phyloP scores from a whole-genome alignment of 2,888 invertebrate species.

The Meta bourneti region DNA sequence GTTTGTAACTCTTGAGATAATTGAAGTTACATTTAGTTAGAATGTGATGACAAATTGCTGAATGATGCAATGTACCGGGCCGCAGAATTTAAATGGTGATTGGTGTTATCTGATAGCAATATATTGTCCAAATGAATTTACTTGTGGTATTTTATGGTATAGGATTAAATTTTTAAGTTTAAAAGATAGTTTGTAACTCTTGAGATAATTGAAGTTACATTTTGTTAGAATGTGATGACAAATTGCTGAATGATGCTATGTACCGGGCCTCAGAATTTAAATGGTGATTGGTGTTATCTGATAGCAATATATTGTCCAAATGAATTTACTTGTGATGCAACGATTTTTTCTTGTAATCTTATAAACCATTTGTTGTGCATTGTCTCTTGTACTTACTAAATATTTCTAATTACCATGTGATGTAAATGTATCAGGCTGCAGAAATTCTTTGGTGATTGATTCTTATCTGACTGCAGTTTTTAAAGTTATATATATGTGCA shows the following conservation, averaged over 20 bases:
- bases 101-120: constrained; percentile 22
- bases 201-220: neutral
- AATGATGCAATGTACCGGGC: constrained; percentile 34
- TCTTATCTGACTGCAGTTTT: neutral
- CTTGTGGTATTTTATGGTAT: no score
- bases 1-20: neutral
- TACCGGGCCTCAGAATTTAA: neutral
- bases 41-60: neutral
- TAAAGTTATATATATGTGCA: no score
- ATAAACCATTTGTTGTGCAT: neutral
- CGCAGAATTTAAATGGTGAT: constrained; percentile 15
- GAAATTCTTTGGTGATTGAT: constrained; percentile 8
- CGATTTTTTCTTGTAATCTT: neutral
- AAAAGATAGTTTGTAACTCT: no score
- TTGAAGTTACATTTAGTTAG: no score
- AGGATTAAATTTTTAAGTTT: no score
- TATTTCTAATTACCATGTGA: neutral
- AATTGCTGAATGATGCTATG: neutral
- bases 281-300: neutral
- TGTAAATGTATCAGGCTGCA: constrained; percentile 7
- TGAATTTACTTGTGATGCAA: neutral
- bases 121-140: neutral
- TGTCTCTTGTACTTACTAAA: neutral
- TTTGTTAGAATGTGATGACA: neutral
- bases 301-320: neutral